Evolutionary conservation across 2,888 invertebrate genomes (phyloP), one percentile per base, ranked within the genome.

Genomic region (Drosophila prolongata): DNA sequence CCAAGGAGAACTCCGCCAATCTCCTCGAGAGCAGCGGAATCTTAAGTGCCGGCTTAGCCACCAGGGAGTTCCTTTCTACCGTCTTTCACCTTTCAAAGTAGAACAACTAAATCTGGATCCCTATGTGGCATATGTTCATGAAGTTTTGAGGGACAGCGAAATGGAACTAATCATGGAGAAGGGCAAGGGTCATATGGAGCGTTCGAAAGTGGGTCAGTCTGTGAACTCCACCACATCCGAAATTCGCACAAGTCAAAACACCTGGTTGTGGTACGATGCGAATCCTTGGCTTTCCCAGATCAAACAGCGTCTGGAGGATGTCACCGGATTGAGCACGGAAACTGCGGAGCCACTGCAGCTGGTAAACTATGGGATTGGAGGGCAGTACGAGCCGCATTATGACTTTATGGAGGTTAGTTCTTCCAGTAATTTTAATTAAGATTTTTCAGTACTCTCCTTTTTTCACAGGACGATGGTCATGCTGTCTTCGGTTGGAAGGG

Each of bases 281-380:
- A 87, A 91, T 69, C 77, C 77, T 1, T 97, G 97, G 64, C 56
- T 87, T 58, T 70, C 55, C 92, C 93, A 27, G 11, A 42, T 89
- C 1, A 68, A 38, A 6, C 75, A 66, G 30, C 71, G 80, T 4
- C 47, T 89, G 6, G 58, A 64, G n/a, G 80, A 89, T 50, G 66
- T 85, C 30, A 85, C 83, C 1, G 87, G 83, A 2, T 58, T 89
- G 10, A 76, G 52, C 30, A 60, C 79, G n/a, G 50, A 56, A 1
- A 74, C 64, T 13, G 79, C 74, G 87, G 99, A 99, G 92, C 97
- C 99, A 88, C 93, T 99, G 78, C 99, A 99, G 93, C 97, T 99
- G 58, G 99, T 98, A 78, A 99, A 99, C 93, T 99, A 99, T 92
- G 99, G 99, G n/a, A 96, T 99, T 75, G 99, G 99, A 8, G 99